Conservation (phyloP, 2,888 invertebrate genomes). For the Frankliniella fusca region DNA sequence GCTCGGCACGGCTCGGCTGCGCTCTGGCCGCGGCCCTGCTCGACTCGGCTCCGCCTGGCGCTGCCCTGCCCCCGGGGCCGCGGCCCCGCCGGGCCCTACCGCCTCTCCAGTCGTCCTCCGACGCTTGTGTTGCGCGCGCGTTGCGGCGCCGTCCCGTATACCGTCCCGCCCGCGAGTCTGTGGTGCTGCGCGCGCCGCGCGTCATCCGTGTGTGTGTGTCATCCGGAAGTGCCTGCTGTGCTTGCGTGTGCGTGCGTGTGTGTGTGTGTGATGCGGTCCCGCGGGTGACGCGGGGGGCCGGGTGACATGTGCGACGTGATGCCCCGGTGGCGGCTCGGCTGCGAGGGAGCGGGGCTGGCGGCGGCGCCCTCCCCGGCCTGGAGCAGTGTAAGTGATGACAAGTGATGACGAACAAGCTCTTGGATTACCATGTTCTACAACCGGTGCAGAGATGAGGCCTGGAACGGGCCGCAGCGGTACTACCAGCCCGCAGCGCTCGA, state of each 20-base stretch:
- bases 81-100: not conserved
- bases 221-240: too few species aligned
- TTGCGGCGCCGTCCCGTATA: not conserved
- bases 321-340: not conserved
- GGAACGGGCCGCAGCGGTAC: not conserved
- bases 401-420: not conserved
- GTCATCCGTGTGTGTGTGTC: not conserved
- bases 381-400: not conserved
- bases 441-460: constrained; percentile 9
- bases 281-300: not conserved
- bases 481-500: not conserved
- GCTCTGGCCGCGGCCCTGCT: not conserved
- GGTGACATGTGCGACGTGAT: constrained; percentile 18
- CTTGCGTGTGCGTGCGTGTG: too few species aligned
- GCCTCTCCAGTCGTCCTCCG: not conserved
- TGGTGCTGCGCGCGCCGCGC: too few species aligned
- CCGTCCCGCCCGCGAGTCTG: not conserved
- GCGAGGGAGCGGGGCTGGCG: not conserved
- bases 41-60: not conserved
- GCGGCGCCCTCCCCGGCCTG: not conserved
- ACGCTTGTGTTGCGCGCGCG: not conserved
- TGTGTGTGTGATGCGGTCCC: too few species aligned
- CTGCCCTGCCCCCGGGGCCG: not conserved
- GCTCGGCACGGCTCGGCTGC: not conserved
- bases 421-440: constrained; percentile 23